A percentile compares a stretch with the other conserved stretches of the same genome.
Conservation (phyloP, 2,113 vertebrate species). For the Callospermophilus lateralis region DNA sequence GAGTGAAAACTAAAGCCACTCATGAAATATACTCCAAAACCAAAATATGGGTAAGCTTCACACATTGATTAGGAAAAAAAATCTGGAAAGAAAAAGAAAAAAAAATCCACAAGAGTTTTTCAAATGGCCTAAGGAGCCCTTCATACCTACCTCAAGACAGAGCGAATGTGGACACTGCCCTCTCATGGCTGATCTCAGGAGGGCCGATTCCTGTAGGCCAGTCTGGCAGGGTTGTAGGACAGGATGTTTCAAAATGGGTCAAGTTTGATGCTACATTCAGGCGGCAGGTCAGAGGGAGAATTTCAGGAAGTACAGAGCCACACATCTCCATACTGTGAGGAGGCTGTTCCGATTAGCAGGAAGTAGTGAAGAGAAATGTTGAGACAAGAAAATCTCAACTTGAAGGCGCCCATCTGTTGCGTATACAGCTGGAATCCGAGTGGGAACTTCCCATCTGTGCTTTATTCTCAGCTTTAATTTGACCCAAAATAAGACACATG, state of each 20-base stretch:
- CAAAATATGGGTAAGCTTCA: neutral
- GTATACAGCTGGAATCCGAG: slow-evolving; percentile 46
- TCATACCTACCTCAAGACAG: rapidly evolving
- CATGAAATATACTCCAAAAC: neutral
- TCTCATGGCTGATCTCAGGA: slow-evolving; percentile 33
- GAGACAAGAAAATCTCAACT: slow-evolving; percentile 57
- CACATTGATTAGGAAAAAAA: neutral
- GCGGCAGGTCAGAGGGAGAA: neutral
- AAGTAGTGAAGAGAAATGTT: slow-evolving; percentile 58
- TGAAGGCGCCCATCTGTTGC: slow-evolving; percentile 49
- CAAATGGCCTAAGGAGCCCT: neutral
- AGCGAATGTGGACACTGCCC: slow-evolving; percentile 74
- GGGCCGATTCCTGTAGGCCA: neutral
- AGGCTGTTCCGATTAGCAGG: slow-evolving; percentile 57
- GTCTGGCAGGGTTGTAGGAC: rapidly evolving
- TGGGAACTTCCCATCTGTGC: slow-evolving; percentile 20
- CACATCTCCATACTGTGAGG: neutral
- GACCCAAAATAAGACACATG: slow-evolving; percentile 62
- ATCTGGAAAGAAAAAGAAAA: neutral
- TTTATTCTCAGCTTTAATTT: slow-evolving; percentile 31
- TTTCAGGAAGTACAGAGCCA: slow-evolving; percentile 2
- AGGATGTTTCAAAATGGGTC: slow-evolving; percentile 36
- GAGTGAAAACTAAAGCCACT: neutral
- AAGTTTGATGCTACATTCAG: slow-evolving; percentile 33
- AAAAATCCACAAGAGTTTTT: neutral